Base-by-base conservation (phyloP, 2,888 invertebrate species). In the Drosophila recens region DNA sequence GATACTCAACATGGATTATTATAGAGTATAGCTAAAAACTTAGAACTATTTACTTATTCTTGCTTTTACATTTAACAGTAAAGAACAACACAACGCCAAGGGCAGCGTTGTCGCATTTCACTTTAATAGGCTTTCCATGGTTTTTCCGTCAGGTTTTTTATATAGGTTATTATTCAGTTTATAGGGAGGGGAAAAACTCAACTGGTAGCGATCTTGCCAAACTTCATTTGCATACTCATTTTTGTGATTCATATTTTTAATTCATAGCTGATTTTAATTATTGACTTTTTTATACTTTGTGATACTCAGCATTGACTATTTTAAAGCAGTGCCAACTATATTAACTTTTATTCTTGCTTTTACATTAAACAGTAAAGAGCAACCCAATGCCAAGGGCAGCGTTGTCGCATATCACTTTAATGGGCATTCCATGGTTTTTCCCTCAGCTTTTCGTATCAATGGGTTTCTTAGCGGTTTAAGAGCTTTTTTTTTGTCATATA, bases 361-460 rank as follows among this genome's bases (percentile, higher is more conserved):
- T 3, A 8, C 13, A 36, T 23, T 23, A 5, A 33, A 13, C 34
- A 17, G 6, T 4, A n/a, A 20, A 3, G 13, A 38, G 4, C 17
- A 11, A 38, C 40, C 36, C 30, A 46, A 46, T 56, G 58, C 42
- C 42, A 40, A 66, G 27, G n/a, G 40, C 67, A 40, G 8, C 17
- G 63, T 67, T 79, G 69, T 15, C 61, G 15, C 34, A 62, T 46
- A 79, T 65, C 67, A 61, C 58, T 45, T 67, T 52, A 45, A 58
- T 49, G 53, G 2, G 30, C 17, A 49, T 59, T 13, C 42, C 51
- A 45, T 11, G 27, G 34, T 42, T 43, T 42, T 54, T 34, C 10
- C 34, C 43, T 27, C 13, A 6, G 45, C 20, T 23, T 15, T 40
- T 45, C n/a, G 9, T 57, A 48, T 58, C 53, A 52, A 30, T 9